Evolutionary conservation across 2,113 vertebrate species (phyloP).

Genomic region (Syrrhaptes paradoxus): DNA sequence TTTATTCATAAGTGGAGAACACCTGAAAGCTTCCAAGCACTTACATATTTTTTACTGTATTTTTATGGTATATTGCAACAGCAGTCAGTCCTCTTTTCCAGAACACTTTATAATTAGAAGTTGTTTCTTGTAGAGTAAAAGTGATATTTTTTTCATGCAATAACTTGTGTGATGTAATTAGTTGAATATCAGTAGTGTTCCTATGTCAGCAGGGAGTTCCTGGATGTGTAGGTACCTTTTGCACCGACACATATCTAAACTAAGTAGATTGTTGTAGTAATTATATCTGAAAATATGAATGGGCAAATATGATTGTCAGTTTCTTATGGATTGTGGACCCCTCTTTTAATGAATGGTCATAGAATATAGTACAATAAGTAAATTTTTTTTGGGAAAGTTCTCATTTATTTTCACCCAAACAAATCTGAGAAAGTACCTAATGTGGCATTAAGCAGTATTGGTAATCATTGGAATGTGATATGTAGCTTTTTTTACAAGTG

Average conservation of each 20-base stretch:
- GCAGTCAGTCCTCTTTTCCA: background rate
- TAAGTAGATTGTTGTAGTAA: background rate
- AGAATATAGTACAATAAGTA: background rate
- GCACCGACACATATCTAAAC: background rate
- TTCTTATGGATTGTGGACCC: background rate
- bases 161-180: background rate
- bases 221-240: background rate
- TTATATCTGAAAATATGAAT: background rate
- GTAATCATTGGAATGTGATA: background rate
- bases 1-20: background rate
- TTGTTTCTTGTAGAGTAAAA: background rate
- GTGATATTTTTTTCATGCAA: background rate
- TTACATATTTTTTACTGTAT: background rate
- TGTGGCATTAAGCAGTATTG: background rate
- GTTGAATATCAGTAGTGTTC: background rate
- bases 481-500: background rate
- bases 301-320: background rate
- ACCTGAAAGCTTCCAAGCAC: background rate
- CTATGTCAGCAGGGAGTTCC: background rate
- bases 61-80: background rate
- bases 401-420: background rate
- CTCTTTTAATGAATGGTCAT: background rate
- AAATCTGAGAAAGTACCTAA: background rate
- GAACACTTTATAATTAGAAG: constrained; percentile 11
- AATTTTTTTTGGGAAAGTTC: background rate